Evolutionary conservation across 2,113 vertebrate species (phyloP).

Genomic region (Mellivora capensis): DNA sequence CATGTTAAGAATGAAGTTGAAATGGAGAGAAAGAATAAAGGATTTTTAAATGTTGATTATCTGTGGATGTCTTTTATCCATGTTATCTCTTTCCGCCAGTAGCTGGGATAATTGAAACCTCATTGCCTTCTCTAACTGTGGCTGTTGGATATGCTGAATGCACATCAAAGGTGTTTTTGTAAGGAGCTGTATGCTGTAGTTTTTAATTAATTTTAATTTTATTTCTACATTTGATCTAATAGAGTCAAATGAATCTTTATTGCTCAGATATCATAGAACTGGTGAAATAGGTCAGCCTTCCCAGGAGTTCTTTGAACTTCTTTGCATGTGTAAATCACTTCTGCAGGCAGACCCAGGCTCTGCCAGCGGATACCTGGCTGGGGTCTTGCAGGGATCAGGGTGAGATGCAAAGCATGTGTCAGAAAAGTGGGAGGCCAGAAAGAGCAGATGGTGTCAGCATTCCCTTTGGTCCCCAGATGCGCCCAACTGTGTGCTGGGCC

Average conservation of each 20-base stretch:
- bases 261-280: background rate
- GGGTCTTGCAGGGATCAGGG: background rate
- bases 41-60: constrained; percentile 64
- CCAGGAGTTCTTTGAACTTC: constrained; percentile 52
- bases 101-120: constrained; percentile 46
- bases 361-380: background rate
- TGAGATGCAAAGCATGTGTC: background rate
- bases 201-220: constrained; percentile 72
- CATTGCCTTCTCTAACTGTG: background rate
- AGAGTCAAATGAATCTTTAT: constrained; percentile 62
- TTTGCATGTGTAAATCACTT: constrained; percentile 39
- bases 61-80: constrained; percentile 64
- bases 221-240: constrained; percentile 64
- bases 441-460: background rate
- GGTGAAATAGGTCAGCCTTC: constrained; percentile 59
- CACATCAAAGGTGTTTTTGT: constrained; percentile 64
- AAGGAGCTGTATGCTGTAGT: background rate
- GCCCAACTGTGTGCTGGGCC: background rate
- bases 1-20: constrained; percentile 15
- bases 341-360: background rate
- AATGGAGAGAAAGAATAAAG: constrained; percentile 57
- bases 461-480: background rate
- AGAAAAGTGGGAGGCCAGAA: background rate
- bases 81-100: constrained; percentile 60
- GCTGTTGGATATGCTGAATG: background rate